A percentile compares a stretch with the other conserved stretches of the same genome.
Evolutionary conservation across 2,113 vertebrate species (phyloP).

Genomic region (Crotalus viridis): DNA sequence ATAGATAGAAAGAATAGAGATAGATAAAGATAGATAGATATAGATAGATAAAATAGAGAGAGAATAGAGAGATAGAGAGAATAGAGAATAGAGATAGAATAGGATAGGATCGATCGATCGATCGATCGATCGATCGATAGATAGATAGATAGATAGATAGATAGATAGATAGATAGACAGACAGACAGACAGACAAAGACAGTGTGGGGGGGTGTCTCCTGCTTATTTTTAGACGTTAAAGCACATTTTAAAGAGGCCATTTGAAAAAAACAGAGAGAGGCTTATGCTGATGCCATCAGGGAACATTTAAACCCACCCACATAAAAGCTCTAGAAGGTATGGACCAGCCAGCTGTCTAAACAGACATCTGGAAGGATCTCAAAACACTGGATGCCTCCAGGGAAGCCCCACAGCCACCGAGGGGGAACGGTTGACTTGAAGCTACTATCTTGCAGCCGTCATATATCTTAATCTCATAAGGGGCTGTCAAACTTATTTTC

Average conservation of each 20-base stretch:
- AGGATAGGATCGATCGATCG: no score
- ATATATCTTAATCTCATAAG: slow-evolving; percentile 27
- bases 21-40: no score
- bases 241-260: not conserved
- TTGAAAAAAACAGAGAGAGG: not conserved
- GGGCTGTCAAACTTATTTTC: slow-evolving; percentile 33
- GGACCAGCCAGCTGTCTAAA: no score
- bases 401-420: not conserved
- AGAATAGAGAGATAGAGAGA: no score
- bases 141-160: no score
- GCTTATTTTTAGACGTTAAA: not conserved
- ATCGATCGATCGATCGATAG: no score
- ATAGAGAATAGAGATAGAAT: no score
- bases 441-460: slow-evolving; percentile 13
- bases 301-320: not conserved
- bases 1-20: no score
- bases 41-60: no score
- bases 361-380: not conserved
- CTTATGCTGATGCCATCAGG: not conserved
- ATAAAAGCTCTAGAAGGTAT: not conserved
- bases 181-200: no score
- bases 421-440: not conserved
- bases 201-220: no score
- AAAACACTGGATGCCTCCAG: not conserved
- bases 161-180: no score